These are phyloP conservation scores for Julus scanicus DNA, from an alignment of 2,888 invertebrate species.

Conservation along the genomic window DNA sequence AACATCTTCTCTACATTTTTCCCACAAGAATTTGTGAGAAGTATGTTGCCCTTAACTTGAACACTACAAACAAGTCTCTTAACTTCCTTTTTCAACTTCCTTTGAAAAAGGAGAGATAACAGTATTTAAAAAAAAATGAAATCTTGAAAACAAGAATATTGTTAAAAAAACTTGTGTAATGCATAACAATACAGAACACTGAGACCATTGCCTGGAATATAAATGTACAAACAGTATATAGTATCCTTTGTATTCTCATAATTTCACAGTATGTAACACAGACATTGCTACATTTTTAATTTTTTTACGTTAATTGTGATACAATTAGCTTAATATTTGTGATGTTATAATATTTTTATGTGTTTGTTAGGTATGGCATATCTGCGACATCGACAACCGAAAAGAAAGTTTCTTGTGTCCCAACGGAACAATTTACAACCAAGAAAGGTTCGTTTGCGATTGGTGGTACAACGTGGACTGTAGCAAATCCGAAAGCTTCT, in stretches of 20 bases:
- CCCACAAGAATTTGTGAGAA: not conserved
- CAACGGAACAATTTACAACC: slow-evolving; percentile 50
- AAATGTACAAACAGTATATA: no score
- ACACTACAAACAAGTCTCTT: not conserved
- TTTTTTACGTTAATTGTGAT: no score
- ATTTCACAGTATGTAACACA: no score
- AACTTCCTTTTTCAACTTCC: not conserved
- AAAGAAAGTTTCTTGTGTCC: slow-evolving; percentile 51
- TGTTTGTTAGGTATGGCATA: slow-evolving; percentile 48
- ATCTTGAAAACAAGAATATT: no score
- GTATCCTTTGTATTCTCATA: no score
- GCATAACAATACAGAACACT: no score
- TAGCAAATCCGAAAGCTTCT: slow-evolving; percentile 16
- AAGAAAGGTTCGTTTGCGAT: slow-evolving; percentile 50
- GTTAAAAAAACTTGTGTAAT: no score
- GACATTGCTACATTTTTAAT: no score
- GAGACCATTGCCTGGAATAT: no score
- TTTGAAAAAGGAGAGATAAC: not conserved
- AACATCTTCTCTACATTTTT: not conserved
- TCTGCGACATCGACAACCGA: slow-evolving; percentile 27
- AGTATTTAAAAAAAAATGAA: not conserved
- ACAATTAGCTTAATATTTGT: not conserved
- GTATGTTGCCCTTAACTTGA: not conserved
- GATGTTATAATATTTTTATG: not conserved
- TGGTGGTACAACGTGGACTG: slow-evolving; percentile 55